Base-by-base conservation (phyloP, 2,113 vertebrate genomes). In the Aleadryas rufinucha region DNA sequence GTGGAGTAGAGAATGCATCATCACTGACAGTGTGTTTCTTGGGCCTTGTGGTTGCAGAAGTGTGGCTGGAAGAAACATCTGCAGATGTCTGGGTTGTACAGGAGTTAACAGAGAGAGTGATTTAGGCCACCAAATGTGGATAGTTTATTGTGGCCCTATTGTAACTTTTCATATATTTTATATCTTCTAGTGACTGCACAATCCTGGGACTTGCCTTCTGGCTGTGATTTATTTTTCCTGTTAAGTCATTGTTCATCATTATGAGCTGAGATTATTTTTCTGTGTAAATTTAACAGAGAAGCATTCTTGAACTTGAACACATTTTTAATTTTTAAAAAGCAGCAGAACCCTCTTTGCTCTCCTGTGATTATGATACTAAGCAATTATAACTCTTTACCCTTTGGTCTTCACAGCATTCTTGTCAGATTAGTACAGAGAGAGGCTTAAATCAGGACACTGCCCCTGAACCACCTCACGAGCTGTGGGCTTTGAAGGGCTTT, bases 211-310 rank as follows among this genome's bases (percentile, higher is more conserved):
- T 57, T 95, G 95, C 88, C 94, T 96, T 92, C 90, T 84, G 57
- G 44, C 61, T 61, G 57, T 94, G 93, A 95, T 95, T 97, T 96
- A 94, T 86, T 93, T 95, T 95, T 92, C 75, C 69, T 87, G 80
- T 96, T 96, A 95, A 90, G 96, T 96, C 95, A 96, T 87, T 95
- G 95, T 84, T 96, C 95, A 90, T 94, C 88, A 53, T 92, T 92
- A 65, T 91, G 72, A 96, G 82, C 92, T 77, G 49, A 95, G 79
- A 95, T 94, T 95, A 89, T 93, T 92, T 92, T 94, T 84, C 76
- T 89, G 86, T 68, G 45, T 92, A 92, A 92, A 92, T 93, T 96
- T 93, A 94, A 93, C 69, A 53, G 65, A 90, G 94, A 74, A 78
- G 83, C 77, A 30, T 95, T 96, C 69, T 90, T 97, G 95, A 96